Evolutionary conservation across 2,113 vertebrate species (phyloP).

Genomic region (Barnardius zonarius): DNA sequence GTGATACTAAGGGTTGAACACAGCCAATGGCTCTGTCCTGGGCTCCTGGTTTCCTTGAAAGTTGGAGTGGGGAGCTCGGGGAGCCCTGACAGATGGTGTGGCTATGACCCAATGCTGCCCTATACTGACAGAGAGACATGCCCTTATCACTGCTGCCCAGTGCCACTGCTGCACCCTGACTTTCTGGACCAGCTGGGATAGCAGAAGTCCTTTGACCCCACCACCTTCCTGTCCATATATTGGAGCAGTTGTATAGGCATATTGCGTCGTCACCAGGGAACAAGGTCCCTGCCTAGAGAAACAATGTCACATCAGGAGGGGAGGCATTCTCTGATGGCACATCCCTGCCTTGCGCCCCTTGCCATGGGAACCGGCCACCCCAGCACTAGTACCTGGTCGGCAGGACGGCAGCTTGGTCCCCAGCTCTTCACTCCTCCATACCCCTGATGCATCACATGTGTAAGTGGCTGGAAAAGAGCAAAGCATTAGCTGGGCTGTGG

Average conservation of each 20-base stretch:
- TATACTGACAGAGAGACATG: not conserved
- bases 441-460: conserved; percentile 74
- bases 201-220: not conserved
- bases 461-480: conserved; percentile 76
- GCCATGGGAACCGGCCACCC: accelerated
- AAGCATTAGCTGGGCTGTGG: not conserved
- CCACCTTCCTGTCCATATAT: not conserved
- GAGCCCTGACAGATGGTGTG: not conserved
- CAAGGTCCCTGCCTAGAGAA: not conserved
- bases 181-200: accelerated
- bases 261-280: not conserved
- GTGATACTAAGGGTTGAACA: not conserved
- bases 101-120: not conserved
- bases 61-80: accelerated
- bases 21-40: not conserved
- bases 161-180: not conserved
- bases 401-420: conserved; percentile 76
- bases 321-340: not conserved
- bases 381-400: conserved; percentile 74
- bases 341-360: not conserved
- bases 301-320: not conserved
- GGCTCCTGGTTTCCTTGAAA: not conserved
- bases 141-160: not conserved
- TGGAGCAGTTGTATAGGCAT: not conserved
- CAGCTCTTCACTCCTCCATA: conserved; percentile 79